Percentiles rank a stretch among this genome's conserved stretches.
These are phyloP conservation scores for Cryptomyrus ogoouensis DNA, from an alignment of 2,113 vertebrate genomes.

Conservation along the genomic window DNA sequence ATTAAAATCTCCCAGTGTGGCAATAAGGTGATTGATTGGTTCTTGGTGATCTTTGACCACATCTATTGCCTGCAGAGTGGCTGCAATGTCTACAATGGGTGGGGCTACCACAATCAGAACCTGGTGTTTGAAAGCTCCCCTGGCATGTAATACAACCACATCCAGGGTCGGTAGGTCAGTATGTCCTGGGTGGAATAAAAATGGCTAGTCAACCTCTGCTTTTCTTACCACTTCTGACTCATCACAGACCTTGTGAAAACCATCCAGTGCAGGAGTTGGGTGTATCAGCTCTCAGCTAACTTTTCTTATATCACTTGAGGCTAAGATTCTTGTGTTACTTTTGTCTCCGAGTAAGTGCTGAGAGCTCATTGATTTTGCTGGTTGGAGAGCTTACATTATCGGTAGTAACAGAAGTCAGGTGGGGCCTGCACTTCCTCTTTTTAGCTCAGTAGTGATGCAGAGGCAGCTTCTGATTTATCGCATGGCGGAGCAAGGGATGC, in stretches of 20 bases:
- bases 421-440: not conserved
- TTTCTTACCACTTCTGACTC: not conserved
- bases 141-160: not conserved
- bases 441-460: not conserved
- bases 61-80: not conserved
- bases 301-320: not conserved
- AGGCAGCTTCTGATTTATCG: not conserved
- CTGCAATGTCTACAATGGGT: not conserved
- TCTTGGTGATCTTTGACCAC: not conserved
- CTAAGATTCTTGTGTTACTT: not conserved
- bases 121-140: not conserved
- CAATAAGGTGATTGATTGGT: not conserved
- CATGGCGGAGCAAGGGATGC: not conserved
- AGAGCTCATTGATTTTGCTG: not conserved
- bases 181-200: not conserved
- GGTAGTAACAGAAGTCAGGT: not conserved
- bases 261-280: not conserved
- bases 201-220: not conserved
- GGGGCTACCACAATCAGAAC: not conserved
- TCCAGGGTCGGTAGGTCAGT: not conserved
- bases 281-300: not conserved
- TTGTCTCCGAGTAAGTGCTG: not conserved
- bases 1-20: not conserved
- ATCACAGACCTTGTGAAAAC: not conserved
- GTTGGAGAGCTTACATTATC: not conserved